Percentiles rank a stretch among this genome's conserved stretches.
phyloP scores from a whole-genome alignment of 2,113 vertebrate species.

The Arenaria interpres region DNA sequence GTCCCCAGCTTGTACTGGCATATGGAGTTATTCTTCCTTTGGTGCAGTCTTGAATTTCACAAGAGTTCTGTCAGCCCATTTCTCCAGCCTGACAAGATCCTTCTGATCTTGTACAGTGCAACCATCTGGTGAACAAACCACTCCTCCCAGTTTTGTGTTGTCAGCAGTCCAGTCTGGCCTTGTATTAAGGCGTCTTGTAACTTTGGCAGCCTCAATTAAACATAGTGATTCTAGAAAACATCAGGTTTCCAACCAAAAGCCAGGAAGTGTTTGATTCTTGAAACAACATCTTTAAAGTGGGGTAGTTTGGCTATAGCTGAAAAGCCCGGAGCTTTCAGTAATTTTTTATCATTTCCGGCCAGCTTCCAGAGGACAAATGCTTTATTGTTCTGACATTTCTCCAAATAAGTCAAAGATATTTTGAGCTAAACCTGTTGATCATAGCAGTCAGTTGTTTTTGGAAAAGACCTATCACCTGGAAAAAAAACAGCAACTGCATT shows the following conservation, averaged over 20 bases:
- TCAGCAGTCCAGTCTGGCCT: not conserved
- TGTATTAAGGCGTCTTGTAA: not conserved
- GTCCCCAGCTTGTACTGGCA: no score
- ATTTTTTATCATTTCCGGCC: not conserved
- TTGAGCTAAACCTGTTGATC: conserved; percentile 22
- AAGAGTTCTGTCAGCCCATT: not conserved
- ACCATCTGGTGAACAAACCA: not conserved
- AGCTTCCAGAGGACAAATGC: not conserved
- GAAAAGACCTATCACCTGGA: conserved; percentile 1
- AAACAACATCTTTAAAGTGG: not conserved
- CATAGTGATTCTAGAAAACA: not conserved
- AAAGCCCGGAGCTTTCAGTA: not conserved
- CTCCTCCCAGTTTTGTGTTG: not conserved
- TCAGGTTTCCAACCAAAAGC: not conserved
- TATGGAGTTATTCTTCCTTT: not conserved
- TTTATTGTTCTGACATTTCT: conserved; percentile 44
- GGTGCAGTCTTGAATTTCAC: not conserved
- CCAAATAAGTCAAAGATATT: conserved; percentile 15
- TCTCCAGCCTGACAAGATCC: not conserved
- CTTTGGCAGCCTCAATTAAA: not conserved
- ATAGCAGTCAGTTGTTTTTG: not conserved
- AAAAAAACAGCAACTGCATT: not conserved
- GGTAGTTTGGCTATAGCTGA: not conserved
- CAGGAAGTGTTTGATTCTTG: not conserved
- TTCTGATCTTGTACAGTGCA: not conserved